These are phyloP conservation scores for Hypercompe scribonia DNA, from an alignment of 2,888 invertebrate genomes.

Conservation along the genomic window DNA sequence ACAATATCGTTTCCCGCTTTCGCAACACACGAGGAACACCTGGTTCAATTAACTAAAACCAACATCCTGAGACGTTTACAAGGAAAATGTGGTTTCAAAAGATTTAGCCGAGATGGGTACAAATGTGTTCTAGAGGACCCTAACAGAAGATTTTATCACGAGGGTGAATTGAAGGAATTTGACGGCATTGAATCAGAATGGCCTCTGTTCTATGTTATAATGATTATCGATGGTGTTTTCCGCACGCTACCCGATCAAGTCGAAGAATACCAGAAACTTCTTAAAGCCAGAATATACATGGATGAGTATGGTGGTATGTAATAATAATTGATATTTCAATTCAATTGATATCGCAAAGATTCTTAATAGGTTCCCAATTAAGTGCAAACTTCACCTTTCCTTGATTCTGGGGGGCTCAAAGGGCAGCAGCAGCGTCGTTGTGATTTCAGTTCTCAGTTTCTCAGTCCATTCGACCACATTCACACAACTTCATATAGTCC, in stretches of 20 bases:
- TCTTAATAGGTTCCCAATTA: too few relatives aligned
- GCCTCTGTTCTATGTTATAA: constrained; percentile 98
- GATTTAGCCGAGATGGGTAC: constrained; percentile 98
- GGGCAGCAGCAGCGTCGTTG: too few relatives aligned
- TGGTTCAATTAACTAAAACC: constrained; percentile 94
- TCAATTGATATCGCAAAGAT: too few relatives aligned
- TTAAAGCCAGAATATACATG: constrained; percentile 93
- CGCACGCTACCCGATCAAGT: constrained; percentile 95
- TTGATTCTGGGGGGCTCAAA: too few relatives aligned
- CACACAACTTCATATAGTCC: too few relatives aligned
- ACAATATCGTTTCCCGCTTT: constrained; percentile 99
- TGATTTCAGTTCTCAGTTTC: too few relatives aligned
- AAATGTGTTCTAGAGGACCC: constrained; percentile 95
- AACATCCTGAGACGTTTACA: constrained; percentile 93
- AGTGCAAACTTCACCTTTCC: too few relatives aligned
- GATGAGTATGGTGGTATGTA: constrained; percentile 92
- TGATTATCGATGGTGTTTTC: constrained; percentile 98
- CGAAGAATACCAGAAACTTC: constrained; percentile 95
- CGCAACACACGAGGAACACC: constrained; percentile 97
- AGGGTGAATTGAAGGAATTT: constrained; percentile 97
- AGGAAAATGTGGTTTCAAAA: constrained; percentile 96
- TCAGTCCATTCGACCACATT: too few relatives aligned
- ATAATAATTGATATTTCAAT: too few relatives aligned
- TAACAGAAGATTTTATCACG: constrained; percentile 92
- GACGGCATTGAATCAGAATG: constrained; percentile 99